A percentile compares a stretch with the other conserved stretches of the same genome.
Conservation (phyloP, 2,113 vertebrate species). For the Monopterus albus region DNA sequence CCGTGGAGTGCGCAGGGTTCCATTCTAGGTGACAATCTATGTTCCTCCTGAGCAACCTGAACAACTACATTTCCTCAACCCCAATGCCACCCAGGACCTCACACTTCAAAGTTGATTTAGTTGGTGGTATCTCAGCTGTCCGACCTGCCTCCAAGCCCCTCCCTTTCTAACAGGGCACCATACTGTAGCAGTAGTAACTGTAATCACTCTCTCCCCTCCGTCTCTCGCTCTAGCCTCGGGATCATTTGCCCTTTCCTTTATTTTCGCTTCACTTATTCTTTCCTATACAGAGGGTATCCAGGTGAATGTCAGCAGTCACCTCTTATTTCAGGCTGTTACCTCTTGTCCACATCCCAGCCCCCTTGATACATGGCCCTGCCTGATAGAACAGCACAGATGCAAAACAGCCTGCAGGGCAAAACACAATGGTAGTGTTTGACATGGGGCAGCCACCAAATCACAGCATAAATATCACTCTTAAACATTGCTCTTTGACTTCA, state of each 20-base stretch:
- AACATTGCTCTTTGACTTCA: conserved; percentile 23
- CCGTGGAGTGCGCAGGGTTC: conserved; percentile 26
- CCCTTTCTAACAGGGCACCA: conserved; percentile 42
- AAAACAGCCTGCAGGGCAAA: conserved; percentile 56
- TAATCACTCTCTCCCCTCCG: conserved; percentile 48
- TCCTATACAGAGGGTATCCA: conserved; percentile 55
- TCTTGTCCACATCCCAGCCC: not conserved
- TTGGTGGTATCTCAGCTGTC: conserved; percentile 50
- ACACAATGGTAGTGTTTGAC: conserved; percentile 59
- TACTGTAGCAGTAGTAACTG: conserved; percentile 73
- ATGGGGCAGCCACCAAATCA: conserved; percentile 52
- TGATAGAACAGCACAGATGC: conserved; percentile 38
- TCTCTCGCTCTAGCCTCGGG: conserved; percentile 32
- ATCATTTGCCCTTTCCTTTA: conserved; percentile 11
- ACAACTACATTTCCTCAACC: conserved; percentile 62
- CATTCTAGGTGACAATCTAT: conserved; percentile 48
- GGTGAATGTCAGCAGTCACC: conserved; percentile 67
- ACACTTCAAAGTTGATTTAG: conserved; percentile 74
- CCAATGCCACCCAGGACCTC: conserved; percentile 49
- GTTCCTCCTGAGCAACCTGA: conserved; percentile 56
- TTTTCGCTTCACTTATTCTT: conserved; percentile 7
- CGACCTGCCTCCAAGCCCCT: conserved; percentile 53
- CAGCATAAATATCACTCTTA: conserved; percentile 29
- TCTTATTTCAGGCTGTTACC: conserved; percentile 55
- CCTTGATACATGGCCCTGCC: conserved; percentile 37